A percentile compares a stretch with the other conserved stretches of the same genome.
Conservation (phyloP, 2,797 vertebrate genomes). For the Danio choprae region DNA sequence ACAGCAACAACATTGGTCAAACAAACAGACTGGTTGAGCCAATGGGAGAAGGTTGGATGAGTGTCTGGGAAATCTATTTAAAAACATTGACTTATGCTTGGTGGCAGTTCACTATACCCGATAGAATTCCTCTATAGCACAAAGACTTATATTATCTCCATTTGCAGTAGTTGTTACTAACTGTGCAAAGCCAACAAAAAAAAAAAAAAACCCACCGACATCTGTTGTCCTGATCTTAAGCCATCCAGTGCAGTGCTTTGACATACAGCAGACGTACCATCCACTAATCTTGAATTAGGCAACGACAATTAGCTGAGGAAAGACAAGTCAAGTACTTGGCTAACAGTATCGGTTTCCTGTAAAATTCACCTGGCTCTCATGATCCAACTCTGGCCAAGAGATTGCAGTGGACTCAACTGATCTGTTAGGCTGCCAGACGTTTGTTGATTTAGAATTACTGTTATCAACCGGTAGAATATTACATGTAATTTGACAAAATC, state of each 20-base stretch:
- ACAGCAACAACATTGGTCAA: neutral
- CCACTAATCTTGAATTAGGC: slow-evolving; percentile 6
- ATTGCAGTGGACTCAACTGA: neutral
- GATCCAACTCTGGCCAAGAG: neutral
- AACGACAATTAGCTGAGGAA: neutral
- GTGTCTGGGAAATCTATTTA: neutral
- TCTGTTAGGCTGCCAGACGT: slow-evolving; percentile 13
- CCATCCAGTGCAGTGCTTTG: neutral
- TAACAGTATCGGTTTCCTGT: slow-evolving; percentile 10
- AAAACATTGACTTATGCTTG: neutral
- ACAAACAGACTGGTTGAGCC: neutral
- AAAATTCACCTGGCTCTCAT: neutral
- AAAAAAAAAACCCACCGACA: neutral
- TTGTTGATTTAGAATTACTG: slow-evolving; percentile 26
- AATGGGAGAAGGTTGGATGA: neutral
- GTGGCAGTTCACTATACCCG: neutral
- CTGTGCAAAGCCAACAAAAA: neutral
- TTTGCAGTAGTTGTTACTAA: neutral
- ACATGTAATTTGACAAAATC: slow-evolving; percentile 27
- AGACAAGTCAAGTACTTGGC: slow-evolving; percentile 17
- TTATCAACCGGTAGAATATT: slow-evolving; percentile 14
- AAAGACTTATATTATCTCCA: neutral
- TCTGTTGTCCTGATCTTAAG: slow-evolving; percentile 13
- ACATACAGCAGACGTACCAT: neutral
- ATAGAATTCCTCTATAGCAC: neutral